Base-by-base conservation (phyloP, 2,113 vertebrate genomes). In the Urocolius indicus region DNA sequence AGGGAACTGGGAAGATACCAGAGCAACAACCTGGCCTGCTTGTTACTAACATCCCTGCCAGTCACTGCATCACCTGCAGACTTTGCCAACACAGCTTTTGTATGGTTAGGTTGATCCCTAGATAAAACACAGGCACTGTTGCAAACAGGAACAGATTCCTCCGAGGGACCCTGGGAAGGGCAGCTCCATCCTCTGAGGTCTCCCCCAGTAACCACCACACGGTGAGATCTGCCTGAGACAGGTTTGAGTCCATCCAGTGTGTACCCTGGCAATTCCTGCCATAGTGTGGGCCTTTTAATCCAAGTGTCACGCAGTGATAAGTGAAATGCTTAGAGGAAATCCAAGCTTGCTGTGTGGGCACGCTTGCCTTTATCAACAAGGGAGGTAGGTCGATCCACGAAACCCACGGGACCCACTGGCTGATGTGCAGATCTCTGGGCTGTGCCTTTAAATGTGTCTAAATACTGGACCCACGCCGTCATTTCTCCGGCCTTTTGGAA, bases 371-470 rank as follows among this genome's bases (percentile, higher is more conserved):
- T 63, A 87, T 63, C 34, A 75, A 41, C 38, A 29, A 68, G 26
- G 52, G 7, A 41, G 57, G 2, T 21, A 54, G 55, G 34, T 12
- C 38, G 22, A 7, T 29, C 84, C 38, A 38, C 57, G 76, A 57
- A 78, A 59, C 3, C 2, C 5, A 61, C 27, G 7, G 6, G 67
- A 54, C 24, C 4, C 23, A 8, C 11, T 11, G 3, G 34, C 13
- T 76, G 45, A 41, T 36, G 30, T 49, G n/a, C 38, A 65, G 26
- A 15, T 85, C 34, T 77, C 48, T 67, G 84, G 32, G 24, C 73
- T 84, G 29, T 41, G 49, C 54, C 92, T 94, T 94, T 76, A 82
- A 68, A 49, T 73, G 85, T 85, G 93, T 87, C 74, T 61, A 10
- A 79, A 49, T 34, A 10, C 18, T 68, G 68, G 29, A 75, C 57